Base-by-base conservation (phyloP, 2,113 vertebrate species). In the Petaurus breviceps region DNA sequence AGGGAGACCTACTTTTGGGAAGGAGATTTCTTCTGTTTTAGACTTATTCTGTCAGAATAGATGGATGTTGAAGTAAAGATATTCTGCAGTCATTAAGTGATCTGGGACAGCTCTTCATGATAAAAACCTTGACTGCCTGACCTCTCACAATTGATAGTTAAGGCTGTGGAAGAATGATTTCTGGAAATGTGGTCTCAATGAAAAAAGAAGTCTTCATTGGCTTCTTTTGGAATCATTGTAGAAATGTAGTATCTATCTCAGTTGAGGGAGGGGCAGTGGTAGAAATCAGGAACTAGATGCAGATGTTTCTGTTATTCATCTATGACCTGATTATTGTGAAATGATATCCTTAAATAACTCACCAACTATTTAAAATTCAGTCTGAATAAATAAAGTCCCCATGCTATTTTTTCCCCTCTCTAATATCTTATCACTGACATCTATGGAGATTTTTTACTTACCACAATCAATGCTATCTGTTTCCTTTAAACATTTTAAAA, bases 271-370 rank as follows among this genome's bases (percentile, higher is more conserved):
- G 89, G 90, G 50, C 28, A 91, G 50, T 50, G 31, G 24, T 51
- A 92, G 26, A 94, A 95, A 52, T 92, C 43, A 93, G 95, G 94
- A 94, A 93, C 95, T 50, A 97, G 90, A 53, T 43, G 31, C 12
- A 68, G 28, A 55, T 57, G 68, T 47, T 31, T 53, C 91, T 57
- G n/a, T 92, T 97, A 94, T 92, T 46, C 92, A 92, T 51, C 95
- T 91, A 94, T 51, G 57, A 89, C 6, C 31, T 25, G 90, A 90
- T 57, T 90, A 92, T 92, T 94, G 49, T 92, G 90, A 77, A 94
- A 96, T 93, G 93, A 5, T 94, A 53, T 96, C 96, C 95, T 8
- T 68, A 97, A 97, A 97, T 97, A 97, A 95, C 77, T 53, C 31
- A 68, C 31, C 31, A 68, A 7, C 54, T 50, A 93, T 91, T 94